These are phyloP conservation scores for Cryptoprocta ferox DNA, from an alignment of 2,797 vertebrate genomes.

Conservation along the genomic window DNA sequence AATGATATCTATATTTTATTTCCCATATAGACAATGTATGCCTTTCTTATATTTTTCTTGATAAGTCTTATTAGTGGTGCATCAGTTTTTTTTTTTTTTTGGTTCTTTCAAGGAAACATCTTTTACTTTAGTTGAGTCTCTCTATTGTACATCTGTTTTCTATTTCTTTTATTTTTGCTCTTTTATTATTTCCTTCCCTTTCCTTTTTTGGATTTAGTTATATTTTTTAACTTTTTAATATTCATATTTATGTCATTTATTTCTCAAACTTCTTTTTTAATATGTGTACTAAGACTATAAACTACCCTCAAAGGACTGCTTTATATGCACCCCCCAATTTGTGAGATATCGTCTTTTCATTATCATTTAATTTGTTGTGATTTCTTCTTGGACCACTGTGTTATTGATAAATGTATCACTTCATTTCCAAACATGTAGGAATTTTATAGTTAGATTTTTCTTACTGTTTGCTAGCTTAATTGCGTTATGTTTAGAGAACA, in stretches of 20 bases:
- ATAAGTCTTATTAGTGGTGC: not conserved
- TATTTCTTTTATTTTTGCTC: not conserved
- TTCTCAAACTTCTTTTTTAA: not conserved
- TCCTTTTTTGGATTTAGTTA: not conserved
- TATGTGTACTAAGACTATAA: not conserved
- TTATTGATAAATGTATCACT: not conserved
- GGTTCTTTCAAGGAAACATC: not conserved
- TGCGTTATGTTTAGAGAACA: not conserved
- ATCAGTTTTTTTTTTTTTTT: not conserved
- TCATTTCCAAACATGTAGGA: not conserved
- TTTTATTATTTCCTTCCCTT: not conserved
- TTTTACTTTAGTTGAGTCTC: not conserved
- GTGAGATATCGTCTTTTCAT: not conserved
- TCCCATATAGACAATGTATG: not conserved
- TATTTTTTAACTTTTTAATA: not conserved
- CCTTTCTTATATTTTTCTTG: not conserved
- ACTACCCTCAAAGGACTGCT: not conserved
- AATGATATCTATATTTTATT: not conserved
- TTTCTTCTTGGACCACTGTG: not conserved
- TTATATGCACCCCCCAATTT: not conserved
- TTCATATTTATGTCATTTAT: not conserved
- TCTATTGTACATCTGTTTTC: not conserved
- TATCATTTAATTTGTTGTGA: not conserved
- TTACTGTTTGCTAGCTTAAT: not conserved
- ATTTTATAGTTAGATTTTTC: not conserved